These are phyloP conservation scores for Tachycineta bicolor DNA, from an alignment of 2,113 vertebrate genomes.

Conservation along the genomic window DNA sequence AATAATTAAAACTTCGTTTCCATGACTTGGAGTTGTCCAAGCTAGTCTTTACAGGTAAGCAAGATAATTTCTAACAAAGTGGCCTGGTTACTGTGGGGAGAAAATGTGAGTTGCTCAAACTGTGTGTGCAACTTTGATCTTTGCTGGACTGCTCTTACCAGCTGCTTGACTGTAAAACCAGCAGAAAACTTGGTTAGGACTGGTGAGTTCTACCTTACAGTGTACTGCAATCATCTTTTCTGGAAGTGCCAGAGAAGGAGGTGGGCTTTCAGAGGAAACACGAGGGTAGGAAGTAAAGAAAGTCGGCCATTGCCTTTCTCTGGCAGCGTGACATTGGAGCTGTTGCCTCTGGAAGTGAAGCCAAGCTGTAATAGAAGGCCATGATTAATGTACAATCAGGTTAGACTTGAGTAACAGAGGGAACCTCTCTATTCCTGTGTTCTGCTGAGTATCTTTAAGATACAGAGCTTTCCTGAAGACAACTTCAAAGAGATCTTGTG, in stretches of 20 bases:
- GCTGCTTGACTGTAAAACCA: neutral
- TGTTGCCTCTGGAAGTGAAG: neutral
- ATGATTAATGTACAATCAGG: neutral
- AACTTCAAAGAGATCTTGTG: neutral
- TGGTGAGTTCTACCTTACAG: neutral
- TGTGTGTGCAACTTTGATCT: neutral
- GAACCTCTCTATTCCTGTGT: neutral
- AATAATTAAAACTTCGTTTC: neutral
- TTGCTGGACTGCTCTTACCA: neutral
- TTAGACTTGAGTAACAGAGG: neutral
- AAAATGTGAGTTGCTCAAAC: neutral
- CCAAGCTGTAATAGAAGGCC: neutral
- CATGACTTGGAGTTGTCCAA: neutral
- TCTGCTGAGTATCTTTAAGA: neutral
- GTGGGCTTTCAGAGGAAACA: neutral
- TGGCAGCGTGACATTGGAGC: neutral
- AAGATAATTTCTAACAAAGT: neutral
- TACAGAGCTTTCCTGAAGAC: neutral
- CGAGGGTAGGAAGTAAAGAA: rapidly evolving
- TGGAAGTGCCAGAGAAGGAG: neutral
- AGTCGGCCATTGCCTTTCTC: neutral
- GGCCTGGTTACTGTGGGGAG: neutral
- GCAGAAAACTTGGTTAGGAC: neutral
- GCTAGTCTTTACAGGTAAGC: neutral
- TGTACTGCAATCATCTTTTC: neutral